Evolutionary conservation across 2,113 vertebrate genomes (phyloP).

Genomic region (Daubentonia madagascariensis): DNA sequence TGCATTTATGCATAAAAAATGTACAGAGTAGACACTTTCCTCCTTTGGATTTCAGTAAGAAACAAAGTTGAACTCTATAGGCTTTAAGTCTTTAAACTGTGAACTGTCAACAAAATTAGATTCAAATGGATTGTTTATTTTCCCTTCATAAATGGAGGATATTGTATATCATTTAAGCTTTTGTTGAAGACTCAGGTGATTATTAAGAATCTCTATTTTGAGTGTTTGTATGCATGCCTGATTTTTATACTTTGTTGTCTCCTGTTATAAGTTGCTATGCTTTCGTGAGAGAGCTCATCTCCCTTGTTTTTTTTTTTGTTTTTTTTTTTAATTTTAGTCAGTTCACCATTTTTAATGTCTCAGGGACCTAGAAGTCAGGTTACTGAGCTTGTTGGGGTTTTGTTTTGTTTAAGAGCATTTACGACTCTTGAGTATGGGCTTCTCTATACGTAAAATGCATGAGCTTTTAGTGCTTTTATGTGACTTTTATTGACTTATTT

Average conservation of each 20-base stretch:
- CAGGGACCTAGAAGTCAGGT: background rate
- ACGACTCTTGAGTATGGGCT: background rate
- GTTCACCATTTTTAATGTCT: background rate
- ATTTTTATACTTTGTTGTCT: conserved; percentile 1
- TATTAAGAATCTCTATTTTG: background rate
- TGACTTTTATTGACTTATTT: background rate
- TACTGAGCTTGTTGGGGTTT: background rate
- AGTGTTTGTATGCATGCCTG: background rate
- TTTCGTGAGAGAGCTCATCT: background rate
- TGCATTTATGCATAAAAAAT: background rate
- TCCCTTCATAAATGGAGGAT: background rate
- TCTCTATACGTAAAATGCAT: background rate
- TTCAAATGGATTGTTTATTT: background rate
- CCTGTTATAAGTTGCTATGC: background rate
- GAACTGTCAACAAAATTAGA: background rate
- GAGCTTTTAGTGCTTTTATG: conserved; percentile 22
- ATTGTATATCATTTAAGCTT: background rate
- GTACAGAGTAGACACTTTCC: background rate
- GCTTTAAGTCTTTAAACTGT: background rate
- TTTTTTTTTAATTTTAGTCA: background rate
- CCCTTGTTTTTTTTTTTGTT: background rate
- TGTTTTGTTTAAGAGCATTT: background rate
- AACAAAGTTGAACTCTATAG: background rate
- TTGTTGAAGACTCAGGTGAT: background rate
- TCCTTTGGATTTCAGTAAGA: background rate